Conservation (phyloP, 2,888 invertebrate species). For the Noctua janthina region DNA sequence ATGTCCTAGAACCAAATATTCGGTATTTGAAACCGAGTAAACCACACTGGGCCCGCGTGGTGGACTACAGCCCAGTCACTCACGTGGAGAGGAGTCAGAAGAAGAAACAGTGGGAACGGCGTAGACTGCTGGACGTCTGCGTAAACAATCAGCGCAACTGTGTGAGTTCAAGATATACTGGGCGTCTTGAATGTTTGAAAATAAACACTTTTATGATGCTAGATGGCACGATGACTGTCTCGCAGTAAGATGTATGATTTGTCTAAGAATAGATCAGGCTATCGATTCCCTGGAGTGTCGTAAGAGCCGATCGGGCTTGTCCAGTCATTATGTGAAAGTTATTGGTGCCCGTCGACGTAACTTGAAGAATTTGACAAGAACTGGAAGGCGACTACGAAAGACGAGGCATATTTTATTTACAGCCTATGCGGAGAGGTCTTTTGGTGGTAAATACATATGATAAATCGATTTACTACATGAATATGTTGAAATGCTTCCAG, state of each 20-base stretch:
- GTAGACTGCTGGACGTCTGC: conserved; percentile 29
- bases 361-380: neutral
- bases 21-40: no score
- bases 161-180: conserved; percentile 1
- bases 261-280: conserved; percentile 26
- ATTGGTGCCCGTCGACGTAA: neutral
- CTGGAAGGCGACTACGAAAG: neutral
- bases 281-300: conserved; percentile 27
- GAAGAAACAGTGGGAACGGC: neutral
- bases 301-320: neutral
- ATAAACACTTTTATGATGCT: conserved; percentile 83
- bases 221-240: conserved; percentile 55
- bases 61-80: neutral
- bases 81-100: neutral
- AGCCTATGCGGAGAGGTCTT: neutral
- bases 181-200: conserved; percentile 71
- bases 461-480: neutral
- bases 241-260: conserved; percentile 46
- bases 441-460: neutral
- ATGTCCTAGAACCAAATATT: neutral
- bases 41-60: neutral
- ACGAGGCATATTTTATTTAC: neutral
- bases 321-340: neutral
- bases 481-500: neutral
- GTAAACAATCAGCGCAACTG: conserved; percentile 9